Conservation (phyloP, 1,140 invertebrate genomes). For the Drosophila sp. region DNA sequence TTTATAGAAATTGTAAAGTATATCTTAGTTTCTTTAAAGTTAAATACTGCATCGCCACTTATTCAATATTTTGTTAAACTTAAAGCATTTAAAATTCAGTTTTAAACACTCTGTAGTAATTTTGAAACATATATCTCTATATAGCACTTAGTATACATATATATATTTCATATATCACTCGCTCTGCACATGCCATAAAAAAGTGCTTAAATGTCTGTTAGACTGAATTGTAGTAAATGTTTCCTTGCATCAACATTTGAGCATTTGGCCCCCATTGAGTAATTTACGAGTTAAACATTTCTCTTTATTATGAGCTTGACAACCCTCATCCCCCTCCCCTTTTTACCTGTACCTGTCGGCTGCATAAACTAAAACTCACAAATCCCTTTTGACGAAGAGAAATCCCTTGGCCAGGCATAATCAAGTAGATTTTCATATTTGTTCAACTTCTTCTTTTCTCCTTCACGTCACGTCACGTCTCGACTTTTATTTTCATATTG, state of each 20-base stretch:
- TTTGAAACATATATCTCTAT: background rate
- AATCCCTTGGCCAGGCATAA: constrained; percentile 58
- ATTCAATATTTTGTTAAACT: background rate
- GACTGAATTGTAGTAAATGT: constrained; percentile 18
- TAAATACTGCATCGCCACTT: background rate
- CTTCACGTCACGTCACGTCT: background rate
- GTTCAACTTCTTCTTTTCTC: constrained; percentile 49
- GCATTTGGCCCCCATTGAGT: constrained; percentile 18
- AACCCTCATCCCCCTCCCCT: background rate
- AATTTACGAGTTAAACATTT: constrained; percentile 63
- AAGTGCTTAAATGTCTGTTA: constrained; percentile 15
- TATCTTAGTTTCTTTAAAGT: background rate
- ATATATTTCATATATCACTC: no score
- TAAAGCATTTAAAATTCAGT: background rate
- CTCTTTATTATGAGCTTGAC: constrained; percentile 62
- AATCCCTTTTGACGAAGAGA: constrained; percentile 29
- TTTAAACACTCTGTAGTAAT: background rate
- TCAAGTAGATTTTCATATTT: constrained; percentile 76
- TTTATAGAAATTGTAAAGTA: background rate
- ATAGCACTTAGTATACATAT: no score
- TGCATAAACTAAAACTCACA: constrained; percentile 28
- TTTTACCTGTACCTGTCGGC: constrained; percentile 22
- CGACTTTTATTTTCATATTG: background rate
- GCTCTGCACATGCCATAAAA: background rate
- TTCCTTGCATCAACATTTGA: constrained; percentile 6